Conservation (phyloP, 2,888 invertebrate genomes). For the Xestia ashworthii region DNA sequence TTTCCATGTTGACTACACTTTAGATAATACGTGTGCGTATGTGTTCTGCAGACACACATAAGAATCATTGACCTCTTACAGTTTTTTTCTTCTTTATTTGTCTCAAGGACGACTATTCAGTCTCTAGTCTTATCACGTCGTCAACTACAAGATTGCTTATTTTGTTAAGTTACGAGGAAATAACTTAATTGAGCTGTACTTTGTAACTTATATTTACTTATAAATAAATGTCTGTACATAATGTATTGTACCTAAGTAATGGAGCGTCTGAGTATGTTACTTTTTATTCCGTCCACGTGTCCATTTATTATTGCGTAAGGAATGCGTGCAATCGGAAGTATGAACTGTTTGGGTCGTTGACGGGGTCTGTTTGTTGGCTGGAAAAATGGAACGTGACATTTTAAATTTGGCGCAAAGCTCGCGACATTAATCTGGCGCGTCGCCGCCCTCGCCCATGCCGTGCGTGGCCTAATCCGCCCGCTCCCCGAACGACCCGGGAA, state of each 20-base stretch:
- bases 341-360: slow-evolving; percentile 80
- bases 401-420: slow-evolving; percentile 89
- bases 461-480: slow-evolving; percentile 88
- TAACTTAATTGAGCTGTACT: slow-evolving; percentile 45
- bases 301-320: slow-evolving; percentile 68
- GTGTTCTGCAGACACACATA: slow-evolving; percentile 77
- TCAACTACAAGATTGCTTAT: slow-evolving; percentile 69
- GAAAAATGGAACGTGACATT: slow-evolving; percentile 89
- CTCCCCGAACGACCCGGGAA: slow-evolving; percentile 86
- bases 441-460: slow-evolving; percentile 85
- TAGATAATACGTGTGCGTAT: slow-evolving; percentile 80
- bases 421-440: slow-evolving; percentile 89
- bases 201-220: slow-evolving; percentile 35
- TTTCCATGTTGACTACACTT: slow-evolving; percentile 85
- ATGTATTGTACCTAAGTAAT: slow-evolving; percentile 18
- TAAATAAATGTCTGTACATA: slow-evolving; percentile 27
- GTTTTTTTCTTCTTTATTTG: slow-evolving; percentile 73
- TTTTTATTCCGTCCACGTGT: slow-evolving; percentile 43
- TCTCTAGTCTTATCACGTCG: slow-evolving; percentile 69
- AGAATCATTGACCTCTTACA: slow-evolving; percentile 79
- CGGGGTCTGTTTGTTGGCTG: slow-evolving; percentile 85
- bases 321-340: slow-evolving; percentile 79
- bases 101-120: slow-evolving; percentile 74
- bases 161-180: slow-evolving; percentile 63
- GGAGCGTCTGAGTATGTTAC: slow-evolving; percentile 23